Evolutionary conservation across 2,797 vertebrate species (phyloP).

Genomic region (Aphelocoma californica): DNA sequence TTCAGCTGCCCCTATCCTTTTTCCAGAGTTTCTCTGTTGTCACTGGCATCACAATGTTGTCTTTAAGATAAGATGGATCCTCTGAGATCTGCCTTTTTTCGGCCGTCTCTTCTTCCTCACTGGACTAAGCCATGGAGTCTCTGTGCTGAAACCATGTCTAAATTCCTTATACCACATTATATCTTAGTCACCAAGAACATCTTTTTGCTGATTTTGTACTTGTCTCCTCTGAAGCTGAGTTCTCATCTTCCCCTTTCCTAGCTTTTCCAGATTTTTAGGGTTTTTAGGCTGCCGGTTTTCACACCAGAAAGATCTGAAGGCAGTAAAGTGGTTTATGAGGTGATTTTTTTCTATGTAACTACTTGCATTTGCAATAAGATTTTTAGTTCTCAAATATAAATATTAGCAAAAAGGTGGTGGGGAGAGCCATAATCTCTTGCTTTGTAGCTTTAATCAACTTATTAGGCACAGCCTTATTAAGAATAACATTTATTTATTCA

Average conservation of each 20-base stretch:
- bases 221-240: neutral
- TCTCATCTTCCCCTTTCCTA: neutral
- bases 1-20: neutral
- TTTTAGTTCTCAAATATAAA: neutral
- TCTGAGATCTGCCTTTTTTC: neutral
- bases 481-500: neutral
- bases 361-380: neutral
- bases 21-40: neutral
- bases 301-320: neutral
- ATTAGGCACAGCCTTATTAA: neutral
- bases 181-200: neutral
- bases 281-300: neutral
- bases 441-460: neutral
- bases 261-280: neutral
- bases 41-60: neutral
- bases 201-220: neutral
- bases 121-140: neutral
- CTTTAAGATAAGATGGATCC: neutral
- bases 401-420: neutral
- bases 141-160: neutral
- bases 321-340: neutral
- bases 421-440: neutral
- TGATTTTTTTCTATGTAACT: neutral
- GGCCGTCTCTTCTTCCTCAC: neutral
- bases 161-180: neutral